These are phyloP conservation scores for Holotrichia oblita DNA, from an alignment of 1,140 invertebrate species.

Conservation along the genomic window DNA sequence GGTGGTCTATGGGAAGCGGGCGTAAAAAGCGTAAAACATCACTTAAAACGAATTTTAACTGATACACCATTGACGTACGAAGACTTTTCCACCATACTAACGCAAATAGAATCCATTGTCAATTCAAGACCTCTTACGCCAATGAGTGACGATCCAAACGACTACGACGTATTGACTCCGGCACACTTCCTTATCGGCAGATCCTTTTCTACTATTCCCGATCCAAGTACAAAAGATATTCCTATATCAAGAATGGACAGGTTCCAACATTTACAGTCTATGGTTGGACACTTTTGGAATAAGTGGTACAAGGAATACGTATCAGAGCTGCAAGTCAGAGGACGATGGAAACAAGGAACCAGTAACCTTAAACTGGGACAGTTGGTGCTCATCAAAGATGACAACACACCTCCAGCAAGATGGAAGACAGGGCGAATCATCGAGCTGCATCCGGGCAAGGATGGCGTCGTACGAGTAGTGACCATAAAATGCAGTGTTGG, in stretches of 20 bases:
- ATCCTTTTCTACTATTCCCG: not conserved
- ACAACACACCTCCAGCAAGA: no score
- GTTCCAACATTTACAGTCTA: not conserved
- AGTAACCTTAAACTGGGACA: no score
- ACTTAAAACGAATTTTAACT: slow-evolving; percentile 12
- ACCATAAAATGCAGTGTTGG: no score
- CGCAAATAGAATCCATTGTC: slow-evolving; percentile 25
- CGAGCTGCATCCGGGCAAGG: no score
- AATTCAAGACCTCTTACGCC: slow-evolving; percentile 24
- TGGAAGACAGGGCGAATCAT: no score
- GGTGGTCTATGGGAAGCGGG: slow-evolving; percentile 22
- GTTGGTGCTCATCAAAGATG: no score
- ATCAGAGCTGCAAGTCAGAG: no score
- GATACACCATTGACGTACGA: not conserved
- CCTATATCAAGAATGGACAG: not conserved
- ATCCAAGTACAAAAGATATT: not conserved
- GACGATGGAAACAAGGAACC: no score
- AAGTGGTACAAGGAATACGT: no score
- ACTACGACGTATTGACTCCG: not conserved
- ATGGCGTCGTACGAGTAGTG: no score
- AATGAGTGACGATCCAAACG: not conserved
- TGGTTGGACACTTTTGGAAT: no score
- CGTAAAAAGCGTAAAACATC: not conserved
- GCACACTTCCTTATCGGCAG: slow-evolving; percentile 8
- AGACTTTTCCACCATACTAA: not conserved